Percentiles rank a stretch among this genome's conserved stretches.
phyloP scores from a whole-genome alignment of 1,140 invertebrate genomes.

The Drosophila ananassae region DNA sequence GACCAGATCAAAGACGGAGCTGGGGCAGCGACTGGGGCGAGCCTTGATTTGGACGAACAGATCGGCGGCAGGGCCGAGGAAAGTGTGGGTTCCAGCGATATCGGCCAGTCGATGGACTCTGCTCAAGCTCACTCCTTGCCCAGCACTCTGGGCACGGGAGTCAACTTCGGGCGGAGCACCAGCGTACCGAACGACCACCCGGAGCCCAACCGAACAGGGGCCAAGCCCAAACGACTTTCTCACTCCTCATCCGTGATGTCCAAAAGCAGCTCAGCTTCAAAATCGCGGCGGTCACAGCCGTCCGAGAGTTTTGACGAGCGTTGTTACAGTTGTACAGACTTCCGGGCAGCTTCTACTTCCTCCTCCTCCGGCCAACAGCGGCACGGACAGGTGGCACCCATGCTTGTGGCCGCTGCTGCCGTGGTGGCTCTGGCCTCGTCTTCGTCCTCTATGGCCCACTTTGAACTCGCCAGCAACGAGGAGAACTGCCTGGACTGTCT shows the following conservation, averaged over 20 bases:
- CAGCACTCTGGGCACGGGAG: constrained; percentile 52
- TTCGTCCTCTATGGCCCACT: constrained; percentile 50
- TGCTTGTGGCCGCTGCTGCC: constrained; percentile 61
- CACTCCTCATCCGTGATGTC: constrained; percentile 72
- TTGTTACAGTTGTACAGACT: constrained; percentile 78
- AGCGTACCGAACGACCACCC: constrained; percentile 55
- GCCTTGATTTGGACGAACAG: constrained; percentile 38
- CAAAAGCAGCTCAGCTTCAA: constrained; percentile 64
- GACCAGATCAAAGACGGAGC: constrained; percentile 74
- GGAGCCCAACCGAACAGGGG: constrained; percentile 71
- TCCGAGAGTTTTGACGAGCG: constrained; percentile 73
- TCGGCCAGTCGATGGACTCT: constrained; percentile 1
- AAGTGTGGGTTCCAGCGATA: constrained; percentile 16
- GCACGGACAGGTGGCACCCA: constrained; percentile 43
- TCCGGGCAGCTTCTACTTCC: constrained; percentile 38
- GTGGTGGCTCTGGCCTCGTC: constrained; percentile 49
- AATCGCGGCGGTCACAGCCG: constrained; percentile 65
- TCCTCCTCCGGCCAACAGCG: constrained; percentile 19
- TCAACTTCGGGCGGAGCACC: constrained; percentile 61
- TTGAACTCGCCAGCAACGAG: constrained; percentile 58
- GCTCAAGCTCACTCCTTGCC: constrained; percentile 68
- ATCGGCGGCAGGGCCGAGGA: constrained; percentile 17
- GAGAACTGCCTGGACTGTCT: constrained; percentile 81
- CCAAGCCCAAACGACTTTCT: constrained; percentile 75
- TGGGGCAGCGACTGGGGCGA: constrained; percentile 18